Conservation (phyloP, 2,797 vertebrate genomes). For the Poeciliopsis presidionis region DNA sequence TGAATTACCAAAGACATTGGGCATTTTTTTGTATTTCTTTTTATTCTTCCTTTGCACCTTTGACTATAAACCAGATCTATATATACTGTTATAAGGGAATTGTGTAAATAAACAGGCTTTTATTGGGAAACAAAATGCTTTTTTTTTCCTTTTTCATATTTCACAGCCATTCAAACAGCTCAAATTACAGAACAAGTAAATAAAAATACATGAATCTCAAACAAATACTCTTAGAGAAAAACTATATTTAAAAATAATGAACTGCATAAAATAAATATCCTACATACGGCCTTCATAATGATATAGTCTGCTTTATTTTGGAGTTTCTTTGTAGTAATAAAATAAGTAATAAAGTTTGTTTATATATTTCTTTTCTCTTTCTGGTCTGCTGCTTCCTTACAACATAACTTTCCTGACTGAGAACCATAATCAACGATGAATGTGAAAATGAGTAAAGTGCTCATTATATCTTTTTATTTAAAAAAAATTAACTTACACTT, state of each 20-base stretch:
- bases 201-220: not conserved
- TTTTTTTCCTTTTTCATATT: not conserved
- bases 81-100: conserved; percentile 9
- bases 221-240: not conserved
- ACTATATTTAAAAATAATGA: not conserved
- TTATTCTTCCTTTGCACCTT: not conserved
- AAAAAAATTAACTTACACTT: not conserved
- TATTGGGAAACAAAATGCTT: conserved; percentile 16
- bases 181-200: conserved; percentile 8
- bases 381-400: not conserved
- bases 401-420: not conserved
- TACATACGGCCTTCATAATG: not conserved
- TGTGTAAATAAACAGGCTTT: not conserved
- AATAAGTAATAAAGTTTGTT: not conserved
- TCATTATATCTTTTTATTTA: not conserved
- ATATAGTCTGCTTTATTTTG: not conserved
- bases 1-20: conserved; percentile 42
- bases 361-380: not conserved
- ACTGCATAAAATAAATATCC: not conserved
- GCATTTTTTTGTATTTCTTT: conserved; percentile 29
- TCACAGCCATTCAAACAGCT: conserved; percentile 17
- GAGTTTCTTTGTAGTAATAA: not conserved
- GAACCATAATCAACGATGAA: not conserved
- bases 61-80: conserved; percentile 26
- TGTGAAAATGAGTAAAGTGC: not conserved